Evolutionary conservation across 1,140 invertebrate species (phyloP).

Genomic region (Halotydeus destructor): DNA sequence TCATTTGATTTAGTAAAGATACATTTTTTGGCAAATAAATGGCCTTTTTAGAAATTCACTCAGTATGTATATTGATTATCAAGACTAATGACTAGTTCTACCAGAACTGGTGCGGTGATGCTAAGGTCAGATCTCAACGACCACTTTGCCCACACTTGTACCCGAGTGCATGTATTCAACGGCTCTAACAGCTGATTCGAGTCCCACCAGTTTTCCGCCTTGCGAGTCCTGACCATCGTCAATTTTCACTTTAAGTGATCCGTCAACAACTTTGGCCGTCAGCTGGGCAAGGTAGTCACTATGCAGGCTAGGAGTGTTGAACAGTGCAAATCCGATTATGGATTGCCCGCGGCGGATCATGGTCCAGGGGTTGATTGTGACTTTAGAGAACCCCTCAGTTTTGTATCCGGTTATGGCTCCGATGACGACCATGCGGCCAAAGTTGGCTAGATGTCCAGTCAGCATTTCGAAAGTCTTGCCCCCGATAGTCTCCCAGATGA

Average conservation of each 20-base stretch:
- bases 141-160: slow-evolving; percentile 6
- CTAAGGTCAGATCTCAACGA: no score
- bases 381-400: no score
- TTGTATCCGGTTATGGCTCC: neutral
- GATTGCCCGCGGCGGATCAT: neutral
- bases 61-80: no score
- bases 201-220: neutral
- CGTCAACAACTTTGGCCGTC: neutral
- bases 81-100: no score
- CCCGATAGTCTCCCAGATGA: neutral
- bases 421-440: neutral
- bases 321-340: neutral
- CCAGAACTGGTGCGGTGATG: no score
- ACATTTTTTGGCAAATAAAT: no score
- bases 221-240: neutral
- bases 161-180: neutral
- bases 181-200: neutral
- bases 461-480: neutral
- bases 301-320: neutral
- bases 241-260: neutral
- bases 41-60: no score
- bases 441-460: neutral
- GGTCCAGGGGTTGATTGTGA: neutral
- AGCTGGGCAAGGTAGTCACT: neutral
- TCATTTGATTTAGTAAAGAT: no score